Evolutionary conservation across 30 jellyfish, hydroid and myxozoan genomes (phyloP).

Genomic region (Chrysaora quinquecirrha): DNA sequence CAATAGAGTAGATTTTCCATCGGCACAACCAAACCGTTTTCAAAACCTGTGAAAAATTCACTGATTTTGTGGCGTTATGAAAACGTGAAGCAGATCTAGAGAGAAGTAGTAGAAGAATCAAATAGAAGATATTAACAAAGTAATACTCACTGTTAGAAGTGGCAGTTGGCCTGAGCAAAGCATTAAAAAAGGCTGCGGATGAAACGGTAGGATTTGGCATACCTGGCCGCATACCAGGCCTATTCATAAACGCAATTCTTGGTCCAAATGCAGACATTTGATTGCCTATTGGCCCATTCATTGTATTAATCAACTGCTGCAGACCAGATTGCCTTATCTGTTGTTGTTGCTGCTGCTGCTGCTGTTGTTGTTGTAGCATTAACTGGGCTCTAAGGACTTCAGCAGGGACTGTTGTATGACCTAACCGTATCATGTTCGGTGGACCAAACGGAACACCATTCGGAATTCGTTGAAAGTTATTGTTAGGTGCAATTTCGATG

Average conservation of each 20-base stretch:
- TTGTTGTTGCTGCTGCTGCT: constrained; percentile 14
- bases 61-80: too few relatives aligned
- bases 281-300: constrained; percentile 11
- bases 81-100: too few relatives aligned
- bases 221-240: constrained; percentile 11
- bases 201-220: not conserved
- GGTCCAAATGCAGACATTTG: not conserved
- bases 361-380: constrained; percentile 41
- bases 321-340: constrained; percentile 41
- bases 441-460: constrained; percentile 27
- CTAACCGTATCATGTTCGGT: constrained; percentile 35
- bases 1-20: too few relatives aligned
- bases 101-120: too few relatives aligned
- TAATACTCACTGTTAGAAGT: not conserved
- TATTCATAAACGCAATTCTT: constrained; percentile 27
- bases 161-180: not conserved
- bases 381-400: constrained; percentile 24
- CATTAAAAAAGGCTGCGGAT: not conserved
- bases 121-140: too few relatives aligned
- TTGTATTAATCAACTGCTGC: constrained; percentile 36
- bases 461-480: constrained; percentile 4
- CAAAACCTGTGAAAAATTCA: too few relatives aligned
- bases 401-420: constrained; percentile 20
- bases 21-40: too few relatives aligned
- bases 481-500: not conserved